Evolutionary conservation across 53 echinoderm and acorn worm genomes (phyloP).

Genomic region (Luidia sarsii): DNA sequence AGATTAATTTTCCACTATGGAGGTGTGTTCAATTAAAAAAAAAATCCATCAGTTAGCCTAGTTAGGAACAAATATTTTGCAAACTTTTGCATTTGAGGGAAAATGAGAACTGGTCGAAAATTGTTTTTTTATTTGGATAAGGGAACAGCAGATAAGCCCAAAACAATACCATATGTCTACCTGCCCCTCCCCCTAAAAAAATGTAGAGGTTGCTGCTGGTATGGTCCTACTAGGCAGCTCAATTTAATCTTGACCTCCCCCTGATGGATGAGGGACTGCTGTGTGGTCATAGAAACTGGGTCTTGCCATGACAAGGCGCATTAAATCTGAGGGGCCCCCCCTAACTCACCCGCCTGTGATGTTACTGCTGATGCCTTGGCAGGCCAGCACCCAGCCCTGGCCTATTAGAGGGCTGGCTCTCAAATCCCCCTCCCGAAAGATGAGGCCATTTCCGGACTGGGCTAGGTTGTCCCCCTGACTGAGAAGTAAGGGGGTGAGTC

Average conservation of each 20-base stretch:
- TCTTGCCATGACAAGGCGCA: conserved; percentile 14
- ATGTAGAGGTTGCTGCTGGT: neutral
- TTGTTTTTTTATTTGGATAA: no score
- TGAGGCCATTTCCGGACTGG: conserved; percentile 19
- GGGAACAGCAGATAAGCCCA: no score
- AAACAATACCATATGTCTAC: no score
- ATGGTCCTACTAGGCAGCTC: neutral
- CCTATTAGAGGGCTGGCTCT: no score
- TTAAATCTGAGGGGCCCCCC: neutral
- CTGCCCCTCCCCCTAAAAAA: neutral
- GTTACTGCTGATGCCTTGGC: neutral
- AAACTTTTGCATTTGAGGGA: no score
- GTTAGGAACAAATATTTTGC: no score
- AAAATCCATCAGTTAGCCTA: no score
- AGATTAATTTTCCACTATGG: no score
- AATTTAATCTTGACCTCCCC: neutral
- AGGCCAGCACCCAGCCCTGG: no score
- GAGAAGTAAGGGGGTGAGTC: conserved; percentile 15
- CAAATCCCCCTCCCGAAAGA: conserved; percentile 15
- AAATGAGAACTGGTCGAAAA: no score
- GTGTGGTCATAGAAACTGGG: conserved; percentile 23
- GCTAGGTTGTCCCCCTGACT: neutral
- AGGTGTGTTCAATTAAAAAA: no score
- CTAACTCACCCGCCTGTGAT: neutral
- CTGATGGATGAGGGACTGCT: neutral